A percentile compares a stretch with the other conserved stretches of the same genome.
Evolutionary conservation across 2,113 vertebrate genomes (phyloP).

Genomic region (Junco hyemalis): DNA sequence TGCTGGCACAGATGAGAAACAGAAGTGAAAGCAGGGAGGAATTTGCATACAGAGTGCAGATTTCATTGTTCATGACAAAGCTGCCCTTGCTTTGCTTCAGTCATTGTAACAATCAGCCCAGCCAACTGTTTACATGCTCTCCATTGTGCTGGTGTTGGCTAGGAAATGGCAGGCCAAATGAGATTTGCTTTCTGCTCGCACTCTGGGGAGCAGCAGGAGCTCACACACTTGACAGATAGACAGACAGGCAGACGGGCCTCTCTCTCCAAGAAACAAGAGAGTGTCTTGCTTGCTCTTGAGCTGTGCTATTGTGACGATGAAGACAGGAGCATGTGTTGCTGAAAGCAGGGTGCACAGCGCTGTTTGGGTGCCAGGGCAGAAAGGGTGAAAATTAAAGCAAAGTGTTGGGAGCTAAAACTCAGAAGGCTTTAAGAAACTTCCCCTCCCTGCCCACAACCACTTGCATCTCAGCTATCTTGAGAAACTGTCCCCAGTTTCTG

Average conservation of each 20-base stretch:
- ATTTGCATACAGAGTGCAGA: constrained; percentile 63
- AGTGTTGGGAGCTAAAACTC: background rate
- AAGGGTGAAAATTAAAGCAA: background rate
- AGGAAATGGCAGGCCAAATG: constrained; percentile 32
- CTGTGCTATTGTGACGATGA: background rate
- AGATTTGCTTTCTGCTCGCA: constrained; percentile 57
- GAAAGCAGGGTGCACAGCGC: background rate
- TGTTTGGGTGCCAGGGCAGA: background rate
- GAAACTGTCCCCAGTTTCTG: background rate
- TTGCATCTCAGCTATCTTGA: background rate
- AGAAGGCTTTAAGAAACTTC: background rate
- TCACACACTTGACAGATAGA: constrained; percentile 47
- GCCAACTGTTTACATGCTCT: constrained; percentile 68
- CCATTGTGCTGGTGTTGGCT: constrained; percentile 70
- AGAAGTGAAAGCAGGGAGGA: constrained; percentile 40
- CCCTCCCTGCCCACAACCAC: background rate
- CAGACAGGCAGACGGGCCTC: background rate
- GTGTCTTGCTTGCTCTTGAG: background rate
- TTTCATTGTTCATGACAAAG: constrained; percentile 64
- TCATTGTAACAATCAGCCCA: constrained; percentile 50
- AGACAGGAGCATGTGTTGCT: background rate
- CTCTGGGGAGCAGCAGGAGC: constrained; percentile 26
- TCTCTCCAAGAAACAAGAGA: constrained; percentile 63
- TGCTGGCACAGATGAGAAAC: constrained; percentile 39
- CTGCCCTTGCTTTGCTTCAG: constrained; percentile 58